Evolutionary conservation across 2,113 vertebrate genomes (phyloP), one percentile per base, ranked within the genome.

Genomic region (Ctenodactylus gundi): DNA sequence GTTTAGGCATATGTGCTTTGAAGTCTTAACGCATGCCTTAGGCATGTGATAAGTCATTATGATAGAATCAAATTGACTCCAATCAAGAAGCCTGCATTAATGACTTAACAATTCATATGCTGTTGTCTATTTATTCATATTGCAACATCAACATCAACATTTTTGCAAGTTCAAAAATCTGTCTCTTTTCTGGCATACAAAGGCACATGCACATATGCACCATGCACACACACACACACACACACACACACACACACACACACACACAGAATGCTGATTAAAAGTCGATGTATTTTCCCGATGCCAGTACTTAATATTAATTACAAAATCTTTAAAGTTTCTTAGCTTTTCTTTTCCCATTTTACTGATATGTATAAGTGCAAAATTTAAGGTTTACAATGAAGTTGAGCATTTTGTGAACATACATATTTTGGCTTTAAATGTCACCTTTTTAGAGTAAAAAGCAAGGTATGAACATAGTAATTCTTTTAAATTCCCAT

Each of bases 11-110:
- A 70, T 97, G 95, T 95, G 90, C 73, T 92, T 90, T 87, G 90
- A 87, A 82, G 88, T 97, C 94, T 97, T 97, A 97, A 97, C 97
- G 86, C 93, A 91, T 95, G 95, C 97, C 97, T 95, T 55, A 51
- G 95, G 97, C 94, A 64, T 67, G 0, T 73, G 95, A 78, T 94
- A 97, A 97, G 88, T 97, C 93, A 94, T 90, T 89, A 96, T 96
- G 92, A 93, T 93, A 96, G 94, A 97, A 96, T 94, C 93, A 98
- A 97, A 98, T 90, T 97, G 77, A 95, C 97, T 98, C 97, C 97
- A 98, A 98, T 97, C 95, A 97, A 97, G 96, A 97, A 94, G n/a
- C 27, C 76, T 12, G 1, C 81, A 94, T 97, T 97, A 97, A 98
- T 98, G 96, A 97, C 62, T 78, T 70, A 95, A 89, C 94, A 90